Percentiles rank a stretch among this genome's conserved stretches.
Evolutionary conservation across 2,888 invertebrate species (phyloP).

Genomic region (Drosophila pseudotalamancana): DNA sequence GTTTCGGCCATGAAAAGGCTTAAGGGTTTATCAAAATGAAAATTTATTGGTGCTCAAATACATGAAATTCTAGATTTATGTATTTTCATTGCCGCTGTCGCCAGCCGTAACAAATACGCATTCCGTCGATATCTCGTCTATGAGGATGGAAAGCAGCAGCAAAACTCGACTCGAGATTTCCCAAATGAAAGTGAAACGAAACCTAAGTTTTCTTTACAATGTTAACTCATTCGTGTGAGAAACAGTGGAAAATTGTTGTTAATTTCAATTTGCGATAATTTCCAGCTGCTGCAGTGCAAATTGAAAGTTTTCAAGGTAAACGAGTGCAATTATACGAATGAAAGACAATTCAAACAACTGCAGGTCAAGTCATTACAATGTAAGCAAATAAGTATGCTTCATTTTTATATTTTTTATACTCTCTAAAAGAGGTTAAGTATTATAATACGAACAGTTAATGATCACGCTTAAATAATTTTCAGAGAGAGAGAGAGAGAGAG

Average conservation of each 20-base stretch:
- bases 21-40: conserved; percentile 77
- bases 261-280: conserved; percentile 40
- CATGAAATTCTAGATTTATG: conserved; percentile 74
- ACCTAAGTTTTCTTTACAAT: conserved; percentile 6
- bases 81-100: conserved; percentile 29
- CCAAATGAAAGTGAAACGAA: neutral
- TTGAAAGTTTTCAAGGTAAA: conserved; percentile 18
- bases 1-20: conserved; percentile 77
- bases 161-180: conserved; percentile 1
- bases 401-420: neutral
- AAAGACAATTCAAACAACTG: conserved; percentile 32
- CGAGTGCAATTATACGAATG: conserved; percentile 24
- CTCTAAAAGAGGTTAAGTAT: neutral
- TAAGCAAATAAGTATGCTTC: neutral
- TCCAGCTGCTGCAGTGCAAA: conserved; percentile 1
- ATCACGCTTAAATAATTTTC: too few species aligned
- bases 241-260: conserved; percentile 36
- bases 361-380: conserved; percentile 5
- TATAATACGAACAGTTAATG: too few species aligned
- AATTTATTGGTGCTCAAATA: conserved; percentile 72
- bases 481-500: too few species aligned
- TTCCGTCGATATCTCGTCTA: conserved; percentile 28
- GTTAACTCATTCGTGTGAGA: conserved; percentile 16
- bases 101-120: conserved; percentile 8
- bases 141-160: conserved; percentile 11